phyloP scores from a whole-genome alignment of 2,797 vertebrate species.

The Falco peregrinus region DNA sequence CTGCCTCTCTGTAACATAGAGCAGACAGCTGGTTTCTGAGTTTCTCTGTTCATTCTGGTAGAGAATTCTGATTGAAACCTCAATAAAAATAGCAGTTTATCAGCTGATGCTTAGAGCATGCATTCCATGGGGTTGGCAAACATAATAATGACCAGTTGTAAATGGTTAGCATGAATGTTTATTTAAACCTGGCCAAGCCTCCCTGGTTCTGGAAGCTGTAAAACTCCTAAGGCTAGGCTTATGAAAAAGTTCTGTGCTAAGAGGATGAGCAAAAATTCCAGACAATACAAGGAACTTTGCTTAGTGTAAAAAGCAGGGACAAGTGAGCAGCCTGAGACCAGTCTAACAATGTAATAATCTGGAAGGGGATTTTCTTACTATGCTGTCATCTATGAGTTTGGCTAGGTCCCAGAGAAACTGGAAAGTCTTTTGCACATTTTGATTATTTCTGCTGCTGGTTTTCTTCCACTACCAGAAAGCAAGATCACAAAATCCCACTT shows the following conservation, averaged over 20 bases:
- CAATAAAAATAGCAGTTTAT: constrained; percentile 4
- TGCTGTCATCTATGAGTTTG: background rate
- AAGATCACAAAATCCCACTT: background rate
- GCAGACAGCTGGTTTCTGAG: background rate
- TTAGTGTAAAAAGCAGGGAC: background rate
- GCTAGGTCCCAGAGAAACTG: background rate
- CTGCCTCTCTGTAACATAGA: background rate
- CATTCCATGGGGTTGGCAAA: background rate
- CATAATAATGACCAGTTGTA: background rate
- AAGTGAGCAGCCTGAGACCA: background rate
- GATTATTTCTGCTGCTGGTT: constrained; percentile 1
- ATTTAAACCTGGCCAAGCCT: constrained; percentile 3
- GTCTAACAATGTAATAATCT: background rate
- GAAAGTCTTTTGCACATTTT: background rate
- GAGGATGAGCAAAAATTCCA: constrained; percentile 33
- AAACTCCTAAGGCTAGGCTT: constrained; percentile 1
- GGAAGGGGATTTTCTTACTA: constrained; percentile 12
- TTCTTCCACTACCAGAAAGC: background rate
- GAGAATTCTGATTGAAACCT: background rate
- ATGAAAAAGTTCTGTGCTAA: constrained; percentile 6
- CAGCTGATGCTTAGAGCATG: background rate
- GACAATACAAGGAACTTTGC: background rate
- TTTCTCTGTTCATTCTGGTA: background rate
- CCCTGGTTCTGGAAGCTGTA: constrained; percentile 1
- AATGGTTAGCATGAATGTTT: background rate